Percentiles rank a stretch among this genome's conserved stretches.
Conservation (phyloP, 30 jellyfish, hydroid and myxozoan species). For the Turritopsis rubra region DNA sequence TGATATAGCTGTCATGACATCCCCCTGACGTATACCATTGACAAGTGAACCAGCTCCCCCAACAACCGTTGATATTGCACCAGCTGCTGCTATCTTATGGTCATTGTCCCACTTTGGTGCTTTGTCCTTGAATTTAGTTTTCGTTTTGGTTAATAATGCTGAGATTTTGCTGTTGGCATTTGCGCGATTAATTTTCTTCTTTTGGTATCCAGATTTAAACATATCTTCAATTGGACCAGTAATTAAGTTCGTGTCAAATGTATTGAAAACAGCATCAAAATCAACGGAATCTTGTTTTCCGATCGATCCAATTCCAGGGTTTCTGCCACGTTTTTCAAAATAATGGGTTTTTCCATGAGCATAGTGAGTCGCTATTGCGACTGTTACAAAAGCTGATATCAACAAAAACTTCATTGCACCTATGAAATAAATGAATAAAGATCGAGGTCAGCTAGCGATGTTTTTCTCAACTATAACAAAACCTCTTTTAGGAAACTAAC, state of each 20-base stretch:
- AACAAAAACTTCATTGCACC: not conserved
- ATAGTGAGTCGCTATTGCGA: not conserved
- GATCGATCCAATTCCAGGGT: not conserved
- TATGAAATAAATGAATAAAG: too few relatives aligned
- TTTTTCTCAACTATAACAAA: too few relatives aligned
- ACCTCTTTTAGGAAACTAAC: too few relatives aligned
- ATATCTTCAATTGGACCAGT: not conserved
- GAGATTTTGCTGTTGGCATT: not conserved
- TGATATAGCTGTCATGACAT: slow-evolving; percentile 2
- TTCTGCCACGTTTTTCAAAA: not conserved
- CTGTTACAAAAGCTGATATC: not conserved
- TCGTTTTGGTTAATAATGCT: too few relatives aligned
- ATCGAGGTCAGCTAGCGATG: too few relatives aligned
- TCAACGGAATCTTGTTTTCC: not conserved
- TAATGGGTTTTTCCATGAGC: not conserved
- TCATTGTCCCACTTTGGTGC: not conserved
- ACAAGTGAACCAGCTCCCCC: not conserved
- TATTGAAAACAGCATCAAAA: not conserved
- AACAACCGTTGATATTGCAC: slow-evolving; percentile 6
- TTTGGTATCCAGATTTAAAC: not conserved
- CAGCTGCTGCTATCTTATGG: not conserved
- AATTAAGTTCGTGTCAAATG: not conserved
- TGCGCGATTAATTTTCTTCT: not conserved
- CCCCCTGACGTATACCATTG: not conserved
- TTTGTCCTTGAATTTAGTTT: not conserved